Conservation (phyloP, 2,113 vertebrate genomes). For the Orientallactaga bullata region DNA sequence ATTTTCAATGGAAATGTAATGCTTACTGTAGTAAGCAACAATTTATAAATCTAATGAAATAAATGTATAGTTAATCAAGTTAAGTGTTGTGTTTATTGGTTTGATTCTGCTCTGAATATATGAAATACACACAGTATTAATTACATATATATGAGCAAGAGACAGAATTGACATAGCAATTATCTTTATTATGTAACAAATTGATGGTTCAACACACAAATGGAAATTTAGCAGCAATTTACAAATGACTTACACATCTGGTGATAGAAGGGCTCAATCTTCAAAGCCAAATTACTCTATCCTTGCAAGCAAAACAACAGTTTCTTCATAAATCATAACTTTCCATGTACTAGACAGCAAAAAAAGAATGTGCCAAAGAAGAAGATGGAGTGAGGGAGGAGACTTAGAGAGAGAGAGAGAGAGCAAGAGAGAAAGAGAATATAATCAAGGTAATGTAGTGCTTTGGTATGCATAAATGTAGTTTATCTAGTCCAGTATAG, state of each 20-base stretch:
- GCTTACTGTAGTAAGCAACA: not conserved
- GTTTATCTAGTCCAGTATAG: not conserved
- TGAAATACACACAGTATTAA: slow-evolving; percentile 23
- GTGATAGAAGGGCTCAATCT: not conserved
- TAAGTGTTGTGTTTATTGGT: slow-evolving; percentile 50
- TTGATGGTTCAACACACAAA: not conserved
- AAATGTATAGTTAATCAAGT: slow-evolving; percentile 34
- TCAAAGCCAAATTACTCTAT: not conserved
- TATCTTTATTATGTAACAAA: slow-evolving; percentile 19
- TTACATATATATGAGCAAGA: not conserved
- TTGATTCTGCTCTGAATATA: not conserved
- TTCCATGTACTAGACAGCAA: not conserved
- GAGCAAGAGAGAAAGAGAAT: no score
- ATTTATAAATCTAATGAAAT: slow-evolving; percentile 54
- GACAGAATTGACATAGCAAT: not conserved
- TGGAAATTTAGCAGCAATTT: slow-evolving; percentile 1
- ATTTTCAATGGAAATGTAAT: slow-evolving; percentile 41
- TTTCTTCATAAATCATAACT: not conserved
- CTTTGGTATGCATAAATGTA: not conserved
- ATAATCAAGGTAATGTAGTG: not conserved
- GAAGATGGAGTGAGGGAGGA: no score
- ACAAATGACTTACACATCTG: not conserved
- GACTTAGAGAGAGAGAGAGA: not conserved
- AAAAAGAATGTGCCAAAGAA: no score
- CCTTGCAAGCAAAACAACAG: not conserved